Evolutionary conservation across 2,113 vertebrate genomes (phyloP), one percentile per base, ranked within the genome.

Genomic region (Anhinga anhinga): DNA sequence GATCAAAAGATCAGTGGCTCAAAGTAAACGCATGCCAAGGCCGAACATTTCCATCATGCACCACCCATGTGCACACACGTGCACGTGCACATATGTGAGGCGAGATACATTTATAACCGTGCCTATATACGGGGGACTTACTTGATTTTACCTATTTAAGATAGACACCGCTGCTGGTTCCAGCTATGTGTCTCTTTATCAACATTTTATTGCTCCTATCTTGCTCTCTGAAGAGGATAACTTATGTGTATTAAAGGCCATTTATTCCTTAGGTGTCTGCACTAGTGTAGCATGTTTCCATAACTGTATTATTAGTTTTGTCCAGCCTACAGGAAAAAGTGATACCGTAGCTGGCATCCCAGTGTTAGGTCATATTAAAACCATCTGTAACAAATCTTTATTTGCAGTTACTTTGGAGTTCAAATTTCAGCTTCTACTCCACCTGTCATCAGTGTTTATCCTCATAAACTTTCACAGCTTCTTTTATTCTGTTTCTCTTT

Each of bases 321-420:
- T 96, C 89, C 96, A 91, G 97, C 94, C 89, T 86, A 50, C 88
- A 95, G 94, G 93, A 96, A 94, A 93, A 85, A 88, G 92, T 70
- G 80, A 96, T 91, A 80, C 88, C 38, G 55, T 83, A 61, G 89
- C 87, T 96, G 92, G 85, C 95, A 96, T 94, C 92, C 93, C 69
- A 65, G 79, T 23, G 58, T 69, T 97, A 89, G 85, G 92, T 96
- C 95, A 93, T 95, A 96, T 96, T 98, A 71, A 72, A 98, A 92
- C 98, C 98, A 97, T 96, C 97, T 98, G 98, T 97, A 95, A 87
- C 74, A 95, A 96, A 97, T 98, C 98, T 98, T 97, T 94, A 96
- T 95, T 96, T 98, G 97, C 97, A 94, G 98, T 97, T 97, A 98
- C 98, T 97, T 89, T 92, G 81, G 81, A 95, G 98, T 95, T 98